Base-by-base conservation (phyloP, 1,140 invertebrate species). In the Camponotus floridanus region DNA sequence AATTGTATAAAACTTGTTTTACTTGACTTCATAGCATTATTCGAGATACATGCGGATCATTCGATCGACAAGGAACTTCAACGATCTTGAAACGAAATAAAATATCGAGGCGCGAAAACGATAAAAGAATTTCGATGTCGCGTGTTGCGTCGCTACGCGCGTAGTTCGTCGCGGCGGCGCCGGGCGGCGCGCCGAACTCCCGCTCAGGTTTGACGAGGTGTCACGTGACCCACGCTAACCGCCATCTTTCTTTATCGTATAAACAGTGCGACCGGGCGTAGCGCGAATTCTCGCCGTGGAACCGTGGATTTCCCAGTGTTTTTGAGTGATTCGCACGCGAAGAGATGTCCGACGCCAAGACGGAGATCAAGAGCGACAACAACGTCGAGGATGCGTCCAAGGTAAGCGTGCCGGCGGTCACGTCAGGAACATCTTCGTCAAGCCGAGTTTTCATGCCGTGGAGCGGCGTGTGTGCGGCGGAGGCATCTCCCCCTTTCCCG, bases 201-300 rank as follows among this genome's bases (percentile, higher is more conserved):
- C 92, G 92, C 92, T 92, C 91, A 88, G 68, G 92, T 93, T 94
- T 94, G 90, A 93, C 79, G 91, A 89, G 88, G 80, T 88, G 86
- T 95, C 95, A 95, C 95, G 95, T 95, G 95, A 95, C 95, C 95
- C 94, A 95, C 95, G 95, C 95, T 95, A 95, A 94, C 95, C 94
- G 95, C 95, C 95, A 95, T 95, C 94, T 95, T 95, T 94, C 92
- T 93, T 94, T 92, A 94, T 94, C 94, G 94, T 95, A 95, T 95
- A 95, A 95, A 95, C 94, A 95, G 92, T 93, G 89, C 93, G 90
- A 94, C 92, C 94, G 94, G 93, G 93, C 79, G 92, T 88, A 92
- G 89, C 91, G 92, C 88, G 91, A 88, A 92, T 94, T 92, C 89
- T 92, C 90, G 85, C 89, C 74, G 89, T 86, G 64, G 93, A 93